Evolutionary conservation across 2,113 vertebrate species (phyloP), one percentile per base, ranked within the genome.

Genomic region (Scatophagus argus): DNA sequence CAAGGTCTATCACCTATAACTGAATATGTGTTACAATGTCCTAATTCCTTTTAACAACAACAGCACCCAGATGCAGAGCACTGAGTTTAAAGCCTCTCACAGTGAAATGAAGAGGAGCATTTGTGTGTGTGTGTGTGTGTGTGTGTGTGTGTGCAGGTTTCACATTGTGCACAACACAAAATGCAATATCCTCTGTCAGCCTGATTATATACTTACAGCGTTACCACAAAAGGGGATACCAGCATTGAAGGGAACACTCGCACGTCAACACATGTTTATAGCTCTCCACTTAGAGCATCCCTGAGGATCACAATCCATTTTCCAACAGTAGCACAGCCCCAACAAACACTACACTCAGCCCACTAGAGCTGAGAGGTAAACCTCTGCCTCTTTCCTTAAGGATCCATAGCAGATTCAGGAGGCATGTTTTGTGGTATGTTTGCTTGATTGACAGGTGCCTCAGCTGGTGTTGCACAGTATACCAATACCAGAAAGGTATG

Each of bases 281-380:
- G 25, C 44, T 56, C 17, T 74, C 47, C 60, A 61, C 55, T 82
- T 49, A 76, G 52, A 17, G 67, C n/a, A 52, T 68, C 82, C 73
- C 70, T 5, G 19, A 52, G 41, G 54, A 85, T 39, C 17, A 13
- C 46, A 68, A 77, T 58, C 59, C 74, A 75, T 56, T 74, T 59
- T 66, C 34, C 13, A 49, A 60, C 70, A 56, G 63, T 1, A 32
- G 63, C 32, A 51, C 32, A 27, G 12, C 17, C 25, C 49, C 69
- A 38, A 34, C 38, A 51, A 44, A 58, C 67, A 27, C 19, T 4
- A 34, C 54, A 64, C 25, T 64, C 25, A 66, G 31, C 25, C 38
- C 11, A 29, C 21, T 25, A 52, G n/a, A n/a, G 41, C 56, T 16
- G 51, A 67, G 47, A 6, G 38, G 21, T 58, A 72, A 70, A 44